A percentile compares a stretch with the other conserved stretches of the same genome.
Conservation (phyloP, 1,140 invertebrate genomes). For the Drosophila sulfurigaster region DNA sequence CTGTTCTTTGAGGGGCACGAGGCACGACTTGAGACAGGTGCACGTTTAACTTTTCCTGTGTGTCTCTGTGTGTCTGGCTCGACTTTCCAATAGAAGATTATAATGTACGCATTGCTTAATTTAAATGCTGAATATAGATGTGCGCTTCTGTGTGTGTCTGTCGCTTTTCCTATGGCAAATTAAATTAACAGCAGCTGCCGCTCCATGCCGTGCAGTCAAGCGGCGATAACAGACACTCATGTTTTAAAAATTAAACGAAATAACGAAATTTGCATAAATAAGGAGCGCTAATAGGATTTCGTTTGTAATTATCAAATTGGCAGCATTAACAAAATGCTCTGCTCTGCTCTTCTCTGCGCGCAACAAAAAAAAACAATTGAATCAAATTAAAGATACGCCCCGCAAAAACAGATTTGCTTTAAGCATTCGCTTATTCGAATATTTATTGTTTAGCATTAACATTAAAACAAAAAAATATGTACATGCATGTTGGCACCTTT, state of each 20-base stretch:
- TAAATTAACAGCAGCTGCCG: slow-evolving; percentile 71
- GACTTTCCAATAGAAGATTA: slow-evolving; percentile 67
- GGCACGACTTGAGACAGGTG: slow-evolving; percentile 36
- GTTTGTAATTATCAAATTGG: slow-evolving; percentile 79
- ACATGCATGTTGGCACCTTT: slow-evolving; percentile 51
- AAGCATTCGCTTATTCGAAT: slow-evolving; percentile 30
- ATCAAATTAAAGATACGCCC: slow-evolving; percentile 45
- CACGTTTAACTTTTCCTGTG: slow-evolving; percentile 56
- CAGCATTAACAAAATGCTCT: slow-evolving; percentile 31
- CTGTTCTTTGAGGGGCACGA: not conserved
- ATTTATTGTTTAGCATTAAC: slow-evolving; percentile 15
- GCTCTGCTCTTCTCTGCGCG: too few species aligned
- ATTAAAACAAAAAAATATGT: slow-evolving; percentile 4
- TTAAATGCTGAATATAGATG: slow-evolving; percentile 62
- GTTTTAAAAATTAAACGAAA: slow-evolving; percentile 71
- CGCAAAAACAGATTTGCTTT: slow-evolving; percentile 28
- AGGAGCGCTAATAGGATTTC: slow-evolving; percentile 75
- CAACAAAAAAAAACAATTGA: slow-evolving; percentile 27
- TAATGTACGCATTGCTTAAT: slow-evolving; percentile 81
- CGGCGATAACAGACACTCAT: slow-evolving; percentile 70
- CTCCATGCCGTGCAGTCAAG: slow-evolving; percentile 1
- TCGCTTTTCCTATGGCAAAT: slow-evolving; percentile 54
- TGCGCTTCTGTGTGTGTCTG: slow-evolving; percentile 23
- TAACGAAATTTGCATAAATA: slow-evolving; percentile 79
- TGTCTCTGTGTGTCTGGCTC: slow-evolving; percentile 9